Conservation (phyloP, 2,888 invertebrate genomes). For the Drosophila demipolita region DNA sequence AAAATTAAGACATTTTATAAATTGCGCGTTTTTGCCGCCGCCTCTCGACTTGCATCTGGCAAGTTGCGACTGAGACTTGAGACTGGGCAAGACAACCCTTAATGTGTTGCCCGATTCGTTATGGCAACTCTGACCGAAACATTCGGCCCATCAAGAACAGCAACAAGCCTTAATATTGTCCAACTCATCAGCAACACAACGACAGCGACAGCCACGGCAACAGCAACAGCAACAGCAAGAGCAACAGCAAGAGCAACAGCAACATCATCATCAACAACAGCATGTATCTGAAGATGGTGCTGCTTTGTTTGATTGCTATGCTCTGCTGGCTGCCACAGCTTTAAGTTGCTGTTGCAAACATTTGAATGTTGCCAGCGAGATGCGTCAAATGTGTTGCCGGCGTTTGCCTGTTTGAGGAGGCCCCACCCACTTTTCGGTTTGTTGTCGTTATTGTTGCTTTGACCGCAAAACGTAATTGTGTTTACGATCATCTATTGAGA, state of each 20-base stretch:
- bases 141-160: constrained; percentile 72
- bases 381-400: constrained; percentile 72
- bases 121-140: constrained; percentile 81
- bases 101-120: constrained; percentile 77
- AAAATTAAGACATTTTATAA: constrained; percentile 79
- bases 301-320: constrained; percentile 52
- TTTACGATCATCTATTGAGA: constrained; percentile 78
- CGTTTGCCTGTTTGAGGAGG: constrained; percentile 40
- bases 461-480: constrained; percentile 69
- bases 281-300: constrained; percentile 39
- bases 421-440: constrained; percentile 62
- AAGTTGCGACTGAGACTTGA: constrained; percentile 15
- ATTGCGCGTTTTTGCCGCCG: constrained; percentile 66
- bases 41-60: constrained; percentile 54
- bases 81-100: constrained; percentile 66
- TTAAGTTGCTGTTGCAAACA: constrained; percentile 51
- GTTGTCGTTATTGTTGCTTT: constrained; percentile 36
- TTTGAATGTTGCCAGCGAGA: constrained; percentile 70
- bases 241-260: constrained; percentile 12
- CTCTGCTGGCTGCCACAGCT: constrained; percentile 56
- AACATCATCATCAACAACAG: constrained; percentile 41
- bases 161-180: constrained; percentile 61
- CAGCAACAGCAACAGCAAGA: constrained; percentile 41
- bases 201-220: constrained; percentile 20
- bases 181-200: constrained; percentile 52